phyloP scores from a whole-genome alignment of 2,113 vertebrate species.

The Glaucomys volans region DNA sequence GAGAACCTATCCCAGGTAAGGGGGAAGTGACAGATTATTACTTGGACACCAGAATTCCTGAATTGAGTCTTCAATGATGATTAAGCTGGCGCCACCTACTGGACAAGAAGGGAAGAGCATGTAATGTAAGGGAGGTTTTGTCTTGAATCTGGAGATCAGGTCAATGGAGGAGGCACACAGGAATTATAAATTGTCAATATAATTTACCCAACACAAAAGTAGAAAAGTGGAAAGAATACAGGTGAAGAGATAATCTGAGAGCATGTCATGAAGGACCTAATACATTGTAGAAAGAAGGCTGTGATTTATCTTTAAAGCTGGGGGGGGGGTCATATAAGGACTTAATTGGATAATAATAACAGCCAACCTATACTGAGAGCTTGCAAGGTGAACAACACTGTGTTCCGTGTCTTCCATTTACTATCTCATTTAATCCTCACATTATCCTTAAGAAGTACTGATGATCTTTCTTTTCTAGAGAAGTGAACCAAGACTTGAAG shows the following conservation, averaged over 20 bases:
- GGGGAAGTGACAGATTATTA: not conserved
- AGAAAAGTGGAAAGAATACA: not conserved
- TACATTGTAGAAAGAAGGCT: not conserved
- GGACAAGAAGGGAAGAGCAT: no score
- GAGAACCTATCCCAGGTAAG: not conserved
- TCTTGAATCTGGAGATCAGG: not conserved
- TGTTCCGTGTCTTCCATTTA: not conserved
- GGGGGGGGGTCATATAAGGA: not conserved
- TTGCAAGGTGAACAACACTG: not conserved
- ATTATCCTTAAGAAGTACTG: not conserved
- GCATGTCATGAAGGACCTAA: not conserved
- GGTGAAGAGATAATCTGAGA: not conserved
- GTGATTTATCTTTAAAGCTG: not conserved
- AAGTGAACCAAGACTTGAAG: not conserved
- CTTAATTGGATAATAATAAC: not conserved
- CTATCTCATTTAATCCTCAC: conserved; percentile 37
- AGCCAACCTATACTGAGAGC: accelerated
- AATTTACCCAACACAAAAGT: not conserved
- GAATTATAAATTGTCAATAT: not conserved
- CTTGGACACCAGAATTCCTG: not conserved
- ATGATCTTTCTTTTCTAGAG: not conserved
- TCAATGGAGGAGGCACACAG: not conserved
- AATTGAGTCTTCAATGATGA: not conserved
- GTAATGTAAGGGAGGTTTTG: not conserved
- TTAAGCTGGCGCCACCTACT: not conserved